These are phyloP conservation scores for Sander vitreus DNA, from an alignment of 2,113 vertebrate genomes.

Conservation along the genomic window DNA sequence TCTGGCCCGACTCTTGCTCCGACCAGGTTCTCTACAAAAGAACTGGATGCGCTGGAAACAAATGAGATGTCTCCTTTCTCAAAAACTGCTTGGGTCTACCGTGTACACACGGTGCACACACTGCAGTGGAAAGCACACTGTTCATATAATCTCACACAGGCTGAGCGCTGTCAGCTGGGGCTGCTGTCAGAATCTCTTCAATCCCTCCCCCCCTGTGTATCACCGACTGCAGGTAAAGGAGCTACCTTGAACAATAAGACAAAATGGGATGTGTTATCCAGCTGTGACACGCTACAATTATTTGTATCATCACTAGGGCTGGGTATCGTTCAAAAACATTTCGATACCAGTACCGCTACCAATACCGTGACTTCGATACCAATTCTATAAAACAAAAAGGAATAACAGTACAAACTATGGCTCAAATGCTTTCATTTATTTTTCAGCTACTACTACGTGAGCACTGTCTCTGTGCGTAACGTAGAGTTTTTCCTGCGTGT, in stretches of 20 bases:
- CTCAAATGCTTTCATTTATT: no score
- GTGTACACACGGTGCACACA: constrained; percentile 18
- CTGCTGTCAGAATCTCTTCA: constrained; percentile 18
- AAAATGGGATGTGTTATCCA: background rate
- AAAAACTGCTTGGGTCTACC: constrained; percentile 25
- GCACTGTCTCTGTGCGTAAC: no score
- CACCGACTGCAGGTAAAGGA: constrained; percentile 11
- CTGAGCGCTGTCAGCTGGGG: background rate
- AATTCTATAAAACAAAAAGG: no score
- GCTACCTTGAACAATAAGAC: background rate
- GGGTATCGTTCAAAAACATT: no score
- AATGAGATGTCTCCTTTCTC: constrained; percentile 60
- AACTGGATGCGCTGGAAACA: constrained; percentile 42
- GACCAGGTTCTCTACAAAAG: constrained; percentile 45
- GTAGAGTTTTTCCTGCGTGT: no score
- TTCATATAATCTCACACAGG: constrained; percentile 12
- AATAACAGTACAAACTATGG: no score
- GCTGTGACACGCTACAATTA: background rate
- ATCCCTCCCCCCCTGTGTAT: background rate
- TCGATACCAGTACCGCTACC: no score
- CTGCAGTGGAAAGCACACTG: constrained; percentile 37
- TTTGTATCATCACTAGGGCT: background rate
- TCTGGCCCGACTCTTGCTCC: constrained; percentile 46
- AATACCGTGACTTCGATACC: no score
- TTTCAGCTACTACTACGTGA: no score